Base-by-base conservation (phyloP, 2,888 invertebrate species). In the Catocala sponsa region DNA sequence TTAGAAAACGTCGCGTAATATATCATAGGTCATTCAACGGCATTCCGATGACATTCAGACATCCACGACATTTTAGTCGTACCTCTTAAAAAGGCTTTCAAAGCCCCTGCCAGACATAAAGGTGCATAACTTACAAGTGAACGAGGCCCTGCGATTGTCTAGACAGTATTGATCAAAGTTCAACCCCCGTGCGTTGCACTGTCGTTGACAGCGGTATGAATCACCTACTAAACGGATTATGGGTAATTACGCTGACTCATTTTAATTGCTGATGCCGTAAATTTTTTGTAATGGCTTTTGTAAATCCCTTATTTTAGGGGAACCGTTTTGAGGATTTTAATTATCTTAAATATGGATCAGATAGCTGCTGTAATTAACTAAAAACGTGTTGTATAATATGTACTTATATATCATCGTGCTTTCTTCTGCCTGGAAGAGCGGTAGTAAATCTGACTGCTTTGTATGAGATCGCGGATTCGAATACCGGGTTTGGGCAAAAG, bases 111-210 rank as follows among this genome's bases (percentile, higher is more conserved):
- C 9, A 38, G 35, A 38, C 35, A 38, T 38, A 7, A 38, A 11
- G 44, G 49, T 70, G 63, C 65, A 67, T 59, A 63, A 66, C 49
- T 66, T 48, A 53, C 49, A 13, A 59, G 33, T 48, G 6, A 38
- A 53, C 57, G 53, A 68, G 57, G 69, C 62, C 69, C 65, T 65
- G n/a, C 58, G 51, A 9, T 47, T 56, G 77, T 78, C 77, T 75
- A 78, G 77, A 77, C 77, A 55, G 54, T 76, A 76, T 76, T 69
- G 72, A 74, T 76, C 74, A 68, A 48, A 13, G 6, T 46, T 46
- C 38, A n/a, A 58, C 63, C 61, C 61, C 56, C 59, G 54, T 62
- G 59, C 53, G 49, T 47, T 73, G 68, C 41, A 49, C 38, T 60
- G 51, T 44, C 47, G 63, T 52, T 70, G 75, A 67, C 70, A 73